Conservation (phyloP, 2,797 vertebrate species). For the Aratinga solstitialis region DNA sequence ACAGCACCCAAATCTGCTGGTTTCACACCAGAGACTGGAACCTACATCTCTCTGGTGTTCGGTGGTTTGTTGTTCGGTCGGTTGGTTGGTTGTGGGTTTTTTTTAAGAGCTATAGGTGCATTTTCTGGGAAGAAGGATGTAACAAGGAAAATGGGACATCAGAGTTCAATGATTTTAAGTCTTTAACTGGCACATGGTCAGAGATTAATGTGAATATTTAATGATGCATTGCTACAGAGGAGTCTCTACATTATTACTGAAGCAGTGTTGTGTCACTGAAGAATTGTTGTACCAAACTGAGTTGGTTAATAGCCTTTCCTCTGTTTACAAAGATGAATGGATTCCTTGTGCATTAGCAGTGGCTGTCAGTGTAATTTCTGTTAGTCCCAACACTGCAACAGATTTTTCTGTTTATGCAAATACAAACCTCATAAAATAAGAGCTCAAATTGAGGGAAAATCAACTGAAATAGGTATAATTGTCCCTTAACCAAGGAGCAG, state of each 20-base stretch:
- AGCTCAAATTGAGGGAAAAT: neutral
- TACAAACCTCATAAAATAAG: neutral
- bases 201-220: neutral
- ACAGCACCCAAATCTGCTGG: neutral
- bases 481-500: fast-evolving
- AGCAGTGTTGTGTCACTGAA: neutral
- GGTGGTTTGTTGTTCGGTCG: neutral
- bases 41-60: neutral
- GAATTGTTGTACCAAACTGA: neutral
- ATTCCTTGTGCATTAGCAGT: neutral
- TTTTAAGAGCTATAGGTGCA: neutral
- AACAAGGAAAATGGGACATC: neutral
- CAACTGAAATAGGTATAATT: neutral
- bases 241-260: neutral
- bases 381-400: neutral
- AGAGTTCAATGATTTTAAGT: neutral
- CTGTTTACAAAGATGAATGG: neutral
- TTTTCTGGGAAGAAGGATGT: neutral
- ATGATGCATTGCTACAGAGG: neutral
- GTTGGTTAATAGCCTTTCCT: neutral
- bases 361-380: neutral
- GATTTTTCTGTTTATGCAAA: neutral
- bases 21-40: neutral
- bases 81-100: neutral
- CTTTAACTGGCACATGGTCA: neutral